phyloP scores from a whole-genome alignment of 1,140 invertebrate species.

The Drosophila oshimai region DNA sequence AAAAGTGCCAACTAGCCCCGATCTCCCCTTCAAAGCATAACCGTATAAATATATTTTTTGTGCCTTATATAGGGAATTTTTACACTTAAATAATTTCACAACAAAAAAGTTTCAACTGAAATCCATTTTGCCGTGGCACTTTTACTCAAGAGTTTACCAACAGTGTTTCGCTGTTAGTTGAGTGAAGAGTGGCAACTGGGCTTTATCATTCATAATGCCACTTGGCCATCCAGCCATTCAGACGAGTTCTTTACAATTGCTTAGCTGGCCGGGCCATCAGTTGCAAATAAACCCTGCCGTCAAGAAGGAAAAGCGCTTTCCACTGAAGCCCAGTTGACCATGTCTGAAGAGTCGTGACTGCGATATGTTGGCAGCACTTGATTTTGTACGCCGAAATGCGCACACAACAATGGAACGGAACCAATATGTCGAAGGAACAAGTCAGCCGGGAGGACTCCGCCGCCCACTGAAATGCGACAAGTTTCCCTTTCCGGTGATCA shows the following conservation, averaged over 20 bases:
- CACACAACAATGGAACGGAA: slow-evolving; percentile 48
- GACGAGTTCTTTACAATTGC: slow-evolving; percentile 16
- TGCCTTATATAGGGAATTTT: too few relatives aligned
- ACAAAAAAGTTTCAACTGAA: too few relatives aligned
- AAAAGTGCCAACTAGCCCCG: too few relatives aligned
- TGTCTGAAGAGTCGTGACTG: slow-evolving; percentile 28
- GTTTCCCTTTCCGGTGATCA: slow-evolving; percentile 41
- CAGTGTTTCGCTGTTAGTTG: background rate
- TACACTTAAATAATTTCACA: too few relatives aligned
- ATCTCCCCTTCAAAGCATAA: too few relatives aligned
- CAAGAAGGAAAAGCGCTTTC: slow-evolving; percentile 10
- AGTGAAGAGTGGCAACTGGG: slow-evolving; percentile 29
- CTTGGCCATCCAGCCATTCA: slow-evolving; percentile 18
- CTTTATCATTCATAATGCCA: slow-evolving; percentile 23
- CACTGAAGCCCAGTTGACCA: slow-evolving; percentile 32
- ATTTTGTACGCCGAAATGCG: slow-evolving; percentile 45
- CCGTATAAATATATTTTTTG: too few relatives aligned
- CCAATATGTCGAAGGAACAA: slow-evolving; percentile 45
- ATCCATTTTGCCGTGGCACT: background rate
- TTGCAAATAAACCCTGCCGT: slow-evolving; percentile 20
- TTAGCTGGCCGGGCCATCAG: slow-evolving; percentile 14
- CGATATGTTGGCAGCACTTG: slow-evolving; percentile 48
- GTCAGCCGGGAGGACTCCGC: slow-evolving; percentile 6
- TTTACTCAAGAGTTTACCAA: background rate
- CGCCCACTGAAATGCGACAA: slow-evolving; percentile 31